Evolutionary conservation across 2,113 vertebrate species (phyloP).

Genomic region (Cepphus grylle): DNA sequence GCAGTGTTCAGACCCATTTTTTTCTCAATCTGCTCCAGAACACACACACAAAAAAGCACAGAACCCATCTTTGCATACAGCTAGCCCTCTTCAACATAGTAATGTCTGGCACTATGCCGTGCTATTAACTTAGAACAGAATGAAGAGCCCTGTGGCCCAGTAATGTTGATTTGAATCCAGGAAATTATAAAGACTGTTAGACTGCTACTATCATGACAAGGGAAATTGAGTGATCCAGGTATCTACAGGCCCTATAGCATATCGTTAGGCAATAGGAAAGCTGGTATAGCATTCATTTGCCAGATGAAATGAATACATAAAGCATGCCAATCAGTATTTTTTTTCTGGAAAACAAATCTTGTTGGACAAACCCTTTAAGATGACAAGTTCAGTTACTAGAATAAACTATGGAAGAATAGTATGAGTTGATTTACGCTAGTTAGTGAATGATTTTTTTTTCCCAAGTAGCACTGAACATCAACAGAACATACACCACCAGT

Average conservation of each 20-base stretch:
- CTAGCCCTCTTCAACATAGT: neutral
- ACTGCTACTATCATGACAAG: neutral
- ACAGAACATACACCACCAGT: neutral
- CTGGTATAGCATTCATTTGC: neutral
- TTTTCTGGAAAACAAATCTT: neutral
- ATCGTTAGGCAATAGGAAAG: neutral
- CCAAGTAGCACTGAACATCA: neutral
- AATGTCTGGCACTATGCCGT: no score
- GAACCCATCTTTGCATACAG: neutral
- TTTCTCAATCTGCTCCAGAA: neutral
- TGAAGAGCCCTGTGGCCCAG: neutral
- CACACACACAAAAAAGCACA: neutral
- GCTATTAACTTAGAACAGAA: neutral
- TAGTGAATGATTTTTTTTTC: neutral
- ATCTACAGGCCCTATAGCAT: neutral
- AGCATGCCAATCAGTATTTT: neutral
- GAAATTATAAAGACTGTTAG: neutral
- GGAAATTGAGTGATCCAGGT: neutral
- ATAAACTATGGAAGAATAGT: neutral
- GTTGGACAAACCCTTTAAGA: neutral
- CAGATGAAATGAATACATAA: neutral
- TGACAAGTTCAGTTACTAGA: neutral
- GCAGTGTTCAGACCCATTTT: neutral
- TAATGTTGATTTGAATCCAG: neutral
- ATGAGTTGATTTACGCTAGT: neutral